These are phyloP conservation scores for Chloroceryle aenea DNA, from an alignment of 2,113 vertebrate genomes.

Conservation along the genomic window DNA sequence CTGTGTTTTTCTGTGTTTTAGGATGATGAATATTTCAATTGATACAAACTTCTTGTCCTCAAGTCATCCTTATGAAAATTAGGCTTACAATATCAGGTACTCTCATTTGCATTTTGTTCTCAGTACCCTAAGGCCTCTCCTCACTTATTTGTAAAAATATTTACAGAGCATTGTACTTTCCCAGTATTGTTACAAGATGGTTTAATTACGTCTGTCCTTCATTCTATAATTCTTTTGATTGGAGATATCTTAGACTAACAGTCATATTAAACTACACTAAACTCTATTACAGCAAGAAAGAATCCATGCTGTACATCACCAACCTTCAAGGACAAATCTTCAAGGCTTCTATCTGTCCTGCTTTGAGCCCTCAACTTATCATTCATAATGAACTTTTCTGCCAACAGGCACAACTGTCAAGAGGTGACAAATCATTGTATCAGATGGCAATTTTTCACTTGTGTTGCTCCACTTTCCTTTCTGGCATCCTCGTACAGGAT, in stretches of 20 bases:
- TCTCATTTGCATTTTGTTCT: neutral
- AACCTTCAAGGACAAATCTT: constrained; percentile 41
- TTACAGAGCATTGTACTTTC: neutral
- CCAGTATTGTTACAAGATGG: neutral
- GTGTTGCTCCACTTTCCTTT: neutral
- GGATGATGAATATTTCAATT: neutral
- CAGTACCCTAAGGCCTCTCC: neutral
- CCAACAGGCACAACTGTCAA: constrained; percentile 56
- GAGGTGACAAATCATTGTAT: constrained; percentile 60
- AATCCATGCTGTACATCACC: neutral
- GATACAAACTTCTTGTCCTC: neutral
- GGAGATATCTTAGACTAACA: neutral
- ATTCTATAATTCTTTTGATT: neutral
- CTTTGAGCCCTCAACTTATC: constrained; percentile 36
- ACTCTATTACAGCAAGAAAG: neutral
- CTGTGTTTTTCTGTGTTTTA: neutral
- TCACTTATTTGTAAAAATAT: neutral
- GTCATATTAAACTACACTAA: neutral
- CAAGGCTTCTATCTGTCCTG: constrained; percentile 20
- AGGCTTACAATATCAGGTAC: neutral
- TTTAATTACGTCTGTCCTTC: neutral
- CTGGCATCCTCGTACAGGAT: neutral
- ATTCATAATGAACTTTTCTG: constrained; percentile 68
- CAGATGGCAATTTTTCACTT: constrained; percentile 46
- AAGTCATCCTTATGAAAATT: neutral